These are phyloP conservation scores for Ormyrus thymus DNA, from an alignment of 2,888 invertebrate species.

Conservation along the genomic window DNA sequence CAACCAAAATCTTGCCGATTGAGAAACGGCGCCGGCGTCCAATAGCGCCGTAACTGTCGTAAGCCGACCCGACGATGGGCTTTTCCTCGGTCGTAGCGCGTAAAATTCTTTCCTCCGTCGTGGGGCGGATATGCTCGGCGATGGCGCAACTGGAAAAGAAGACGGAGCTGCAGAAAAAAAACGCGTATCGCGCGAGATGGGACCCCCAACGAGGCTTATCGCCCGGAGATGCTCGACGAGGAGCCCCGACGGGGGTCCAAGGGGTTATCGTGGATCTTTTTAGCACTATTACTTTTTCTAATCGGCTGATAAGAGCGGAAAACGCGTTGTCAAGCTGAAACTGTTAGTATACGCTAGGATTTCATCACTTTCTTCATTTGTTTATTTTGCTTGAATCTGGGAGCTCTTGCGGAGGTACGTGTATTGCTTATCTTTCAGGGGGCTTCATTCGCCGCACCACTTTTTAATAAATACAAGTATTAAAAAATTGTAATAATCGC, in stretches of 20 bases:
- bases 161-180: background rate
- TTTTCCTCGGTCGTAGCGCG: too few relatives aligned
- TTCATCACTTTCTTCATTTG: slow-evolving; percentile 25
- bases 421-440: background rate
- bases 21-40: too few relatives aligned
- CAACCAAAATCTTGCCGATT: too few relatives aligned
- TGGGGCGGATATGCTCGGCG: too few relatives aligned
- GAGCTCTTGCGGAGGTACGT: slow-evolving; percentile 1
- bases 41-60: too few relatives aligned
- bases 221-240: background rate
- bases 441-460: slow-evolving; percentile 12
- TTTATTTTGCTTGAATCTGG: slow-evolving; percentile 11
- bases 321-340: background rate
- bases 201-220: slow-evolving; percentile 44
- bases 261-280: slow-evolving; percentile 29
- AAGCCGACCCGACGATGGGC: too few relatives aligned
- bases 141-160: too few relatives aligned
- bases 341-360: background rate
- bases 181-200: slow-evolving; percentile 26
- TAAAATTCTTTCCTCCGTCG: too few relatives aligned
- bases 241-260: background rate
- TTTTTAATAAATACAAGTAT: too few relatives aligned
- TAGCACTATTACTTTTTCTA: background rate
- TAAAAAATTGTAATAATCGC: too few relatives aligned
- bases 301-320: too few relatives aligned